Evolutionary conservation across 1,140 invertebrate species (phyloP).

Genomic region (Parapsyche elsis): DNA sequence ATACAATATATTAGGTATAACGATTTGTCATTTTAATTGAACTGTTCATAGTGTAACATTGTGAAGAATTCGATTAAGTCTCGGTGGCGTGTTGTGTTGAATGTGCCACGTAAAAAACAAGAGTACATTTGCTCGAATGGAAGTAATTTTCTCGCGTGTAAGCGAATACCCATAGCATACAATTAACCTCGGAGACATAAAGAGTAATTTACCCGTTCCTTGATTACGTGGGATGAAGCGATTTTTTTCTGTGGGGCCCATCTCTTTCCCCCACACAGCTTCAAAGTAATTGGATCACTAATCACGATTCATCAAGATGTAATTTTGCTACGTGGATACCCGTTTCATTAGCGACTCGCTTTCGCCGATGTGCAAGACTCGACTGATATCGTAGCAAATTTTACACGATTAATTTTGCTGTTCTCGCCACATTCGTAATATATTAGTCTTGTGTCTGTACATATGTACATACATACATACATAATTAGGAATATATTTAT

Average conservation of each 20-base stretch:
- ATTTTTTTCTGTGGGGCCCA: background rate
- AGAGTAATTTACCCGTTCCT: background rate
- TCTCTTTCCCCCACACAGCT: background rate
- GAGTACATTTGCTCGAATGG: too few species aligned
- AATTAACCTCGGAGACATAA: background rate
- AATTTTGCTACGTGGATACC: conserved; percentile 9
- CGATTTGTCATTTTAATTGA: too few species aligned
- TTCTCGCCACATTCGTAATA: background rate
- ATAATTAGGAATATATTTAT: background rate
- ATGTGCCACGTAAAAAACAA: too few species aligned
- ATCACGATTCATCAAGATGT: conserved; percentile 27
- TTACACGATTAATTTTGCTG: background rate
- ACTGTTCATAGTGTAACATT: too few species aligned
- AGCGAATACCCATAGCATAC: background rate
- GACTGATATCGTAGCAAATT: background rate
- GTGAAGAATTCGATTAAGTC: too few species aligned
- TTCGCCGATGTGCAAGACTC: background rate
- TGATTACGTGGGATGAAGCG: background rate
- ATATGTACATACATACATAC: background rate
- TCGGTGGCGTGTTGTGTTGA: too few species aligned
- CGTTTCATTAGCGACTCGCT: background rate
- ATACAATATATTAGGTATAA: too few species aligned
- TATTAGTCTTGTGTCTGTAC: too few species aligned
- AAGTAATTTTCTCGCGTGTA: background rate
- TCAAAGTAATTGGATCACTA: conserved; percentile 25